A percentile compares a stretch with the other conserved stretches of the same genome.
These are phyloP conservation scores for Trogon melanurus DNA, from an alignment of 2,113 vertebrate species.

Conservation along the genomic window DNA sequence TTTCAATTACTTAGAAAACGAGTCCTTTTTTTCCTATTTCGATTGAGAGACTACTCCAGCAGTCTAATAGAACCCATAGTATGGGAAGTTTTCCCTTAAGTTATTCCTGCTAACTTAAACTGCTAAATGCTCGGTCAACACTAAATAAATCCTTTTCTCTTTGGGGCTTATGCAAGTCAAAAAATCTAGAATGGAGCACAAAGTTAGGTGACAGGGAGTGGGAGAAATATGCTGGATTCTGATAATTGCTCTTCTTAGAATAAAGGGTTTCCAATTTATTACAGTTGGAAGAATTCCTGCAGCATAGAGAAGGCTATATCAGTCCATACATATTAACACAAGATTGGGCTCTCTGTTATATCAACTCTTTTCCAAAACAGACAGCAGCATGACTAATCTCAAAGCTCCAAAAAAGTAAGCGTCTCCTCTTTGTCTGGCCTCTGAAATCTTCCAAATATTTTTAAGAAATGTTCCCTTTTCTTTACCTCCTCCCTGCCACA, in stretches of 20 bases:
- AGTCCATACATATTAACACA: slow-evolving; percentile 45
- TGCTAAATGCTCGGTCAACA: neutral
- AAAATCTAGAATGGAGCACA: slow-evolving; percentile 1
- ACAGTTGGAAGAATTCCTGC: slow-evolving; percentile 45
- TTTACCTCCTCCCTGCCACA: neutral
- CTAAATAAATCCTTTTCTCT: slow-evolving; percentile 24
- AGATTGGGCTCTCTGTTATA: slow-evolving; percentile 59
- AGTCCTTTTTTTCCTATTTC: neutral
- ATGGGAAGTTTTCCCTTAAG: neutral
- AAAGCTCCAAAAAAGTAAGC: slow-evolving; percentile 40
- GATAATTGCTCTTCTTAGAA: slow-evolving; percentile 59
- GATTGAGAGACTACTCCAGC: neutral
- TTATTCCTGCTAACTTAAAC: neutral
- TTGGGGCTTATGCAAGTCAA: neutral
- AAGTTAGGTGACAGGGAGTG: neutral
- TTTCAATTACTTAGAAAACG: neutral
- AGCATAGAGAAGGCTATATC: neutral
- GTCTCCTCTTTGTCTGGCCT: slow-evolving; percentile 4
- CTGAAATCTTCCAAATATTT: slow-evolving; percentile 42
- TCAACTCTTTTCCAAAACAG: slow-evolving; percentile 48
- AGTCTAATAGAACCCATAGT: neutral
- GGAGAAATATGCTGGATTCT: slow-evolving; percentile 40
- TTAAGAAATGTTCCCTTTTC: neutral
- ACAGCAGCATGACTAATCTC: slow-evolving; percentile 62
- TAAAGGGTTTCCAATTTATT: slow-evolving; percentile 52